phyloP scores from a whole-genome alignment of 2,113 vertebrate genomes.

The Tyto alba region DNA sequence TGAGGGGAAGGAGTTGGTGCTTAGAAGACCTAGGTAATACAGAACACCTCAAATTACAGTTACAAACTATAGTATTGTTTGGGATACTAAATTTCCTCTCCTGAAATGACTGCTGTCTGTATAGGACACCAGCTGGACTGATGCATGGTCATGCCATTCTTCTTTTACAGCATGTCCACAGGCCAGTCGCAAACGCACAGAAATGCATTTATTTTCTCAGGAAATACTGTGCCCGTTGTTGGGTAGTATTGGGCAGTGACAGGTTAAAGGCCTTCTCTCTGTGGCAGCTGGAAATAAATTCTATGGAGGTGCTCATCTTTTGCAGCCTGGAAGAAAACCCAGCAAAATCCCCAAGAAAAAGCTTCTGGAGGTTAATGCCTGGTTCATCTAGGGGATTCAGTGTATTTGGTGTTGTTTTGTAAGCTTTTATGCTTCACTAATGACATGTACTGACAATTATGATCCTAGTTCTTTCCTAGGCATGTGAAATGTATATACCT shows the following conservation, averaged over 20 bases:
- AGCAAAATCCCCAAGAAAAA: neutral
- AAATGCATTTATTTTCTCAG: neutral
- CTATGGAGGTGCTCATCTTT: neutral
- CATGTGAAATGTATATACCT: neutral
- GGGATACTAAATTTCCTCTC: neutral
- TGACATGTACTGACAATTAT: neutral
- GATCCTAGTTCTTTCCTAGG: neutral
- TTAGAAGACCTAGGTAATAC: neutral
- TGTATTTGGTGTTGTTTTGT: neutral
- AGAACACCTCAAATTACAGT: neutral
- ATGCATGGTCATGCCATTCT: accelerated
- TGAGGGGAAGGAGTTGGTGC: neutral
- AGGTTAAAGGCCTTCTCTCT: neutral
- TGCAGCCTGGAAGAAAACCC: accelerated
- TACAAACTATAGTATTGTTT: neutral
- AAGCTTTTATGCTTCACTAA: neutral
- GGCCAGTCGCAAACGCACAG: neutral
- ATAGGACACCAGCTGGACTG: neutral
- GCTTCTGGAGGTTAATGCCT: neutral
- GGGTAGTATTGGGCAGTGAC: neutral
- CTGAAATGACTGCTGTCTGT: neutral
- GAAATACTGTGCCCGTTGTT: neutral
- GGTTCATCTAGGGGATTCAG: neutral
- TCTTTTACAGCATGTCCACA: neutral
- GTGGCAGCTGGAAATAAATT: neutral